Evolutionary conservation across 2,113 vertebrate species (phyloP).

Genomic region (Progne subis): DNA sequence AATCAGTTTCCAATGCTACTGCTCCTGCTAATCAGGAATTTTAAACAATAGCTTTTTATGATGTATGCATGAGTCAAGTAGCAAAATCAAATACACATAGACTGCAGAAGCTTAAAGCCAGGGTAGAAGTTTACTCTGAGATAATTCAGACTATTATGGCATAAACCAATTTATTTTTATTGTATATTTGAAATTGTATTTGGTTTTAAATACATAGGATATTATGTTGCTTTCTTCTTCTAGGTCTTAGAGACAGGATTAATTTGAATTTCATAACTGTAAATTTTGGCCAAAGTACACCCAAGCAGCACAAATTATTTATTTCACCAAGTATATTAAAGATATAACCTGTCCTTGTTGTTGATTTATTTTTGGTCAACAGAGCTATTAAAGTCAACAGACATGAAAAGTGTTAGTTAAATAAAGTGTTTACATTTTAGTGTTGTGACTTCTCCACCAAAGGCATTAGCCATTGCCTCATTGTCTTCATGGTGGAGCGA

Average conservation of each 20-base stretch:
- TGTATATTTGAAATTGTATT: background rate
- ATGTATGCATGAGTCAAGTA: background rate
- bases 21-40: background rate
- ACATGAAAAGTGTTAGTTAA: background rate
- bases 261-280: background rate
- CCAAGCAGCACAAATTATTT: background rate
- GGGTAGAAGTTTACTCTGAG: background rate
- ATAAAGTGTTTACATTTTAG: background rate
- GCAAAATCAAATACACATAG: background rate
- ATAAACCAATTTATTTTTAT: background rate
- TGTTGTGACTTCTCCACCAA: background rate
- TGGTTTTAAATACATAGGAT: background rate
- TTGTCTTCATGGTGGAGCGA: background rate
- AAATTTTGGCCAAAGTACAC: background rate
- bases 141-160: background rate
- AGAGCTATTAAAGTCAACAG: slow-evolving; percentile 24
- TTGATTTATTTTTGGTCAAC: slow-evolving; percentile 7
- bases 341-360: background rate
- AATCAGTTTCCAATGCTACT: background rate
- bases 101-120: background rate
- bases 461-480: background rate
- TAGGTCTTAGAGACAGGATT: background rate
- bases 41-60: background rate
- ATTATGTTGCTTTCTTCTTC: background rate
- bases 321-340: background rate